Percentiles rank a stretch among this genome's conserved stretches.
Conservation (phyloP, 2,797 vertebrate species). For the Tragelaphus oryx region DNA sequence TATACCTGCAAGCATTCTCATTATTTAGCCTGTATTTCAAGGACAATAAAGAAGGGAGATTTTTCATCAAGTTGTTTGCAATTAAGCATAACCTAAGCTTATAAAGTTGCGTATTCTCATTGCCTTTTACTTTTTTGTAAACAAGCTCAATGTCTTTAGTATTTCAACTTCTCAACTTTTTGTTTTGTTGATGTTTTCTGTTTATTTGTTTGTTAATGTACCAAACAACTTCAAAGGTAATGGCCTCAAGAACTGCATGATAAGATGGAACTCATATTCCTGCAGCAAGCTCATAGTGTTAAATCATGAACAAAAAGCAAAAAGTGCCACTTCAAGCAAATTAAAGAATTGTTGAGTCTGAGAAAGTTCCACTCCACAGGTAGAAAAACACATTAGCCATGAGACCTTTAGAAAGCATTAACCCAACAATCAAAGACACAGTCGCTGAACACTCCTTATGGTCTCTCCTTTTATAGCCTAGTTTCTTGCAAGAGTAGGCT, state of each 20-base stretch:
- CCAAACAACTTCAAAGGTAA: constrained; percentile 44
- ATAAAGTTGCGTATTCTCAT: not conserved
- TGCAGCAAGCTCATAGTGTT: constrained; percentile 23
- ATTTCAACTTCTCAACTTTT: constrained; percentile 25
- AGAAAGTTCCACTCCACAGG: not conserved
- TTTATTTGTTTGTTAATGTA: not conserved
- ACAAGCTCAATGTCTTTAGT: not conserved
- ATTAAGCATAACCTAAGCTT: constrained; percentile 7
- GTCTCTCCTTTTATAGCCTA: not conserved
- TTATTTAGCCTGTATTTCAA: not conserved
- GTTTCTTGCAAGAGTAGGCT: not conserved
- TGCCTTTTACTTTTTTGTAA: constrained; percentile 44
- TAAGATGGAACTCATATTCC: not conserved
- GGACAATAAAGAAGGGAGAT: not conserved
- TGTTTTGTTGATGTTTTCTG: not conserved
- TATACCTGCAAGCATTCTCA: not conserved
- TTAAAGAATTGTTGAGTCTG: not conserved
- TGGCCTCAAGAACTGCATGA: not conserved
- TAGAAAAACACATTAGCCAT: constrained; percentile 10
- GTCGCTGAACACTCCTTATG: not conserved
- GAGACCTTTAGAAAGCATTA: not conserved
- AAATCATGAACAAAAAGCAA: constrained; percentile 36
- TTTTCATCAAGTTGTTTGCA: constrained; percentile 16
- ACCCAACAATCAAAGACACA: not conserved
- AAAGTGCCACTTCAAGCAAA: constrained; percentile 45